A percentile compares a stretch with the other conserved stretches of the same genome.
Conservation (phyloP, 2,888 invertebrate genomes). For the Dasypogon diadema region DNA sequence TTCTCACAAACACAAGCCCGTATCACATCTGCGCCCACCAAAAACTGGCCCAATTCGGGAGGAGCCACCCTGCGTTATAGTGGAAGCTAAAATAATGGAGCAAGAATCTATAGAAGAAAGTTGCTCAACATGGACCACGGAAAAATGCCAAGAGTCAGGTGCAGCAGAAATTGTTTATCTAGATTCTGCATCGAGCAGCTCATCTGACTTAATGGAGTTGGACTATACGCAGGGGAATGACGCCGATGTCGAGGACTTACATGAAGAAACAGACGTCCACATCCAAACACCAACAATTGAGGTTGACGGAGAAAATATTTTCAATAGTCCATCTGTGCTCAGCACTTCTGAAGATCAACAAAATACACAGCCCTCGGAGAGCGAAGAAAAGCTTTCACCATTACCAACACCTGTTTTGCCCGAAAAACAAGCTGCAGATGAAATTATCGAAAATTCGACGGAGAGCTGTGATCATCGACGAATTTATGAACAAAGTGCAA, state of each 20-base stretch:
- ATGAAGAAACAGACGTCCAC: constrained; percentile 63
- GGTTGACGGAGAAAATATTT: constrained; percentile 54
- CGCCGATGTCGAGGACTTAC: constrained; percentile 69
- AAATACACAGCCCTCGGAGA: constrained; percentile 10
- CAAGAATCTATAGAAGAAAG: constrained; percentile 71
- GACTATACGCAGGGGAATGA: constrained; percentile 68
- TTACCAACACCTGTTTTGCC: constrained; percentile 29
- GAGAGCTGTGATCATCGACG: constrained; percentile 28
- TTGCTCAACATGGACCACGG: constrained; percentile 71
- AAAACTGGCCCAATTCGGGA: constrained; percentile 61
- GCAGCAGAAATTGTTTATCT: constrained; percentile 79
- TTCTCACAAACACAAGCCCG: constrained; percentile 60
- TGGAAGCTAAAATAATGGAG: constrained; percentile 75
- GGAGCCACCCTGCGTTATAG: constrained; percentile 70
- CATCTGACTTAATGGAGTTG: constrained; percentile 73
- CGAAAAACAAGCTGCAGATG: constrained; percentile 7
- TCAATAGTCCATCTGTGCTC: not conserved
- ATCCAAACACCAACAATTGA: constrained; percentile 60
- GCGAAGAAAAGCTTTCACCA: constrained; percentile 1
- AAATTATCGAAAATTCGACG: constrained; percentile 17
- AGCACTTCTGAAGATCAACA: not conserved
- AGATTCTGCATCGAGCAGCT: constrained; percentile 76
- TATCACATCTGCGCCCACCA: constrained; percentile 60
- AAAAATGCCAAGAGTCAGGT: constrained; percentile 69
- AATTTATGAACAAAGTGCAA: constrained; percentile 42